Percentiles rank a stretch among this genome's conserved stretches.
Conservation (phyloP, 2,113 vertebrate species). For the Gasterosteus aculeatus region DNA sequence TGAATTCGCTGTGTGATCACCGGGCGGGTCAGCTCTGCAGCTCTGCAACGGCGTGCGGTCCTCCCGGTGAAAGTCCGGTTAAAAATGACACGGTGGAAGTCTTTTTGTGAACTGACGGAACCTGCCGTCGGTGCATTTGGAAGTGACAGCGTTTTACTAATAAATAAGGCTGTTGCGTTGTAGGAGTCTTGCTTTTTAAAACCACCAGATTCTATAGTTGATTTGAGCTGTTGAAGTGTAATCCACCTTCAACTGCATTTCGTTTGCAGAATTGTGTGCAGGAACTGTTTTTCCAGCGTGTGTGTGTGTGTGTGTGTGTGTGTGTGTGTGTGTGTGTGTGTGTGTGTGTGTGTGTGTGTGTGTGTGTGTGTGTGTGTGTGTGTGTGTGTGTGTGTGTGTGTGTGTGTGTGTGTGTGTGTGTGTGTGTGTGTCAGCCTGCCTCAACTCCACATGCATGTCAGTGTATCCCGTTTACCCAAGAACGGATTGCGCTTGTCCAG, state of each 20-base stretch:
- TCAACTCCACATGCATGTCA: background rate
- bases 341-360: background rate
- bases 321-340: no score
- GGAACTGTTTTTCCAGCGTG: background rate
- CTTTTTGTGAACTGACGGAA: slow-evolving; percentile 10
- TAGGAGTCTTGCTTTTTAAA: slow-evolving; percentile 14
- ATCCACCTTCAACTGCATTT: background rate
- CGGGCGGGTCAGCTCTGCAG: slow-evolving; percentile 47
- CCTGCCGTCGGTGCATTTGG: slow-evolving; percentile 6
- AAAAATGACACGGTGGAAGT: background rate
- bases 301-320: background rate
- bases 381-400: no score
- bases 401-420: background rate
- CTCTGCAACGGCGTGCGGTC: slow-evolving; percentile 34
- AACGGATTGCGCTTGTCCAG: background rate
- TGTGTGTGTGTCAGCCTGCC: background rate
- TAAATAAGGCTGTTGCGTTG: background rate
- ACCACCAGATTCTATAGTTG: background rate
- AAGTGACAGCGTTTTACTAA: slow-evolving; percentile 9
- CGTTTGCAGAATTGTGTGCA: background rate
- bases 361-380: background rate
- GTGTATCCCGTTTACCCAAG: background rate
- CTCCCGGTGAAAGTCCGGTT: slow-evolving; percentile 10
- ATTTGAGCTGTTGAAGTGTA: background rate
- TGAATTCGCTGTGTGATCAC: slow-evolving; percentile 45